Evolutionary conservation across 2,113 vertebrate species (phyloP).

Genomic region (Sorex araneus): DNA sequence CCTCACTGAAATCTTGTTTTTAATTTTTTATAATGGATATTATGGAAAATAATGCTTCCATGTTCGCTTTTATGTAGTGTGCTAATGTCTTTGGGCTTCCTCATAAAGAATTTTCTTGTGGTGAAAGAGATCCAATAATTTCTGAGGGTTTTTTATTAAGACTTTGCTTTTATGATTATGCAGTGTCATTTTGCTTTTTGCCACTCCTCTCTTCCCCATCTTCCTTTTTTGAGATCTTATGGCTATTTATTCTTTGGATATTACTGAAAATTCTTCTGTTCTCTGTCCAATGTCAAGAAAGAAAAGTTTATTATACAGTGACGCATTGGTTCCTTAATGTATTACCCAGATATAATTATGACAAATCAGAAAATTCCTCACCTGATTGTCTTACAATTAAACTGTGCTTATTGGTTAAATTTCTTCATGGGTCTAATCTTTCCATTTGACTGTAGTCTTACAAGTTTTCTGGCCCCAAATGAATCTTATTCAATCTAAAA

Average conservation of each 20-base stretch:
- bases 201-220: background rate
- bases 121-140: background rate
- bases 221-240: slow-evolving; percentile 14
- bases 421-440: no score
- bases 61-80: background rate
- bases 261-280: background rate
- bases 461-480: no score
- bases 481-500: no score
- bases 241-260: background rate
- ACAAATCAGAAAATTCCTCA: background rate
- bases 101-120: background rate
- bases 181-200: background rate
- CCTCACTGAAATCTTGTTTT: background rate
- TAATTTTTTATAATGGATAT: background rate
- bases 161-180: background rate
- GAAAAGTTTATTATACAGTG: background rate
- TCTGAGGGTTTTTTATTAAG: background rate
- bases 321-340: background rate
- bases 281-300: background rate
- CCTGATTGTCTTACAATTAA: no score
- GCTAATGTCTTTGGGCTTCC: background rate
- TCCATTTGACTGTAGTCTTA: no score
- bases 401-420: no score
- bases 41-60: background rate
- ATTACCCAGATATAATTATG: background rate